Conservation (phyloP, 2,797 vertebrate species). For the Menidia menidia region DNA sequence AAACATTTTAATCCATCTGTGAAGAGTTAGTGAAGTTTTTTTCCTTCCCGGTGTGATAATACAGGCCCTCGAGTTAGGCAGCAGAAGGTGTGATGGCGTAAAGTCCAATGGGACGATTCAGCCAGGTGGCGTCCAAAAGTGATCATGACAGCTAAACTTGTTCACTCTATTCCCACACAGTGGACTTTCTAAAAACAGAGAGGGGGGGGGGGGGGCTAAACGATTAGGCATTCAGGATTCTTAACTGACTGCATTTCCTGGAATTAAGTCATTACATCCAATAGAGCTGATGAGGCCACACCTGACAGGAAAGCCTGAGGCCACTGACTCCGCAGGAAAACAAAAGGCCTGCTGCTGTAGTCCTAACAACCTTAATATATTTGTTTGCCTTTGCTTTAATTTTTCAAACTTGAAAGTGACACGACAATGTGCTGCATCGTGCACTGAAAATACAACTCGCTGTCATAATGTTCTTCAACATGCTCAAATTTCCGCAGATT, state of each 20-base stretch:
- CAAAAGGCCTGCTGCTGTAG: constrained; percentile 41
- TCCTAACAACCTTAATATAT: constrained; percentile 20
- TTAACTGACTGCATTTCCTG: constrained; percentile 65
- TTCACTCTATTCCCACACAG: constrained; percentile 53
- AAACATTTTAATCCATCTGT: constrained; percentile 47
- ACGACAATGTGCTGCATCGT: constrained; percentile 29
- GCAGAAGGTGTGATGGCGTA: constrained; percentile 38
- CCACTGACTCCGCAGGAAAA: constrained; percentile 47
- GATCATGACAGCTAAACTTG: constrained; percentile 28
- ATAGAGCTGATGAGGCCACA: constrained; percentile 66
- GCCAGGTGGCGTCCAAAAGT: constrained; percentile 9
- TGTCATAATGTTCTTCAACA: constrained; percentile 14
- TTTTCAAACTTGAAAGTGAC: constrained; percentile 47
- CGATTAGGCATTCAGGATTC: constrained; percentile 53
- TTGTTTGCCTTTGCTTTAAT: constrained; percentile 29
- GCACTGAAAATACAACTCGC: constrained; percentile 31
- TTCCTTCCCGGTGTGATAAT: constrained; percentile 11
- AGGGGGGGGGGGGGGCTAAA: constrained; percentile 39
- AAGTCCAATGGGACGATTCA: constrained; percentile 31
- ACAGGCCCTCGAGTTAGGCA: constrained; percentile 24
- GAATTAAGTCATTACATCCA: constrained; percentile 72
- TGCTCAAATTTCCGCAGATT: constrained; percentile 58
- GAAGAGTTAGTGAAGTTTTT: constrained; percentile 44
- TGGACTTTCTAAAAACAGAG: constrained; percentile 29
- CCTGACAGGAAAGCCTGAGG: constrained; percentile 72